Conservation (phyloP, 2,797 vertebrate species). For the Melanotaenia nigrans region DNA sequence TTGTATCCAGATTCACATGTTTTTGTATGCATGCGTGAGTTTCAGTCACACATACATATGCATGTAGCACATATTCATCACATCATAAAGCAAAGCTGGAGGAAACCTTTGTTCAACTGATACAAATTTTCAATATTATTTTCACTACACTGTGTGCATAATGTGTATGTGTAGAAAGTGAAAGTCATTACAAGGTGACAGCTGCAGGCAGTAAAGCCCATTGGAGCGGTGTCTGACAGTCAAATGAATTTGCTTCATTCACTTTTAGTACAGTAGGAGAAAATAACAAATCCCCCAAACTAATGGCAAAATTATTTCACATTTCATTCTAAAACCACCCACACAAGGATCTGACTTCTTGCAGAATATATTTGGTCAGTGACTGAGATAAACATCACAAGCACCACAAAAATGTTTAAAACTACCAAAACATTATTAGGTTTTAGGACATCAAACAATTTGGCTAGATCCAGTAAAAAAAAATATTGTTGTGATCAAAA, state of each 20-base stretch:
- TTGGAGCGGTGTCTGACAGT: background rate
- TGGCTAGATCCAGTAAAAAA: background rate
- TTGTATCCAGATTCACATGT: conserved; percentile 36
- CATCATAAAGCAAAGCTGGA: conserved; percentile 17
- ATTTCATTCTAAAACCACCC: background rate
- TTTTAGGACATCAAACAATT: background rate
- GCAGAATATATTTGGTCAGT: background rate
- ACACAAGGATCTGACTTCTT: background rate
- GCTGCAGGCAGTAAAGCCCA: background rate
- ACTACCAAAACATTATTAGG: background rate
- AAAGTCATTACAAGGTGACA: background rate
- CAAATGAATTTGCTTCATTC: background rate
- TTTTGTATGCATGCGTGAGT: conserved; percentile 23
- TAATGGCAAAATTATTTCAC: background rate
- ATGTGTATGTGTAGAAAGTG: conserved; percentile 15
- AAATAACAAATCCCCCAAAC: background rate
- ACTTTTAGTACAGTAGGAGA: background rate
- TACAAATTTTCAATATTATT: background rate
- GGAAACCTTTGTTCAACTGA: conserved; percentile 12
- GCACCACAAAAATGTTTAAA: conserved; percentile 2
- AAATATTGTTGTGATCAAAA: background rate
- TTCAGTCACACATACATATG: conserved; percentile 10
- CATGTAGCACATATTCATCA: background rate
- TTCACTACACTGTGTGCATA: conserved; percentile 9
- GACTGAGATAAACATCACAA: background rate